Evolutionary conservation across 30 jellyfish, hydroid and myxozoan genomes (phyloP).

Genomic region (Turritopsis dohrnii): DNA sequence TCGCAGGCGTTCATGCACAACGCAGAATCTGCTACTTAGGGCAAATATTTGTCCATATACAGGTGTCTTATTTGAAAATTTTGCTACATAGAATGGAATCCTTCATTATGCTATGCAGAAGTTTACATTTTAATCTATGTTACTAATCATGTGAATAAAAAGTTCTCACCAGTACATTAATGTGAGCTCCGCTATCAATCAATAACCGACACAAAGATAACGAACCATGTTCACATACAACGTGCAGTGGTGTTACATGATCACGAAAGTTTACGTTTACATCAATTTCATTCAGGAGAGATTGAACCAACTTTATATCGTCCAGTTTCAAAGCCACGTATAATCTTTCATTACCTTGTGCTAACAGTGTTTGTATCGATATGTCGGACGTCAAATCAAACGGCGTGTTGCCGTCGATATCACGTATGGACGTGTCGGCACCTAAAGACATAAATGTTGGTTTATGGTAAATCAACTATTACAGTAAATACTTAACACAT

Average conservation of each 20-base stretch:
- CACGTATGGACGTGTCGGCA: constrained; percentile 51
- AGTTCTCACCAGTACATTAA: constrained; percentile 47
- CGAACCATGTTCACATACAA: constrained; percentile 47
- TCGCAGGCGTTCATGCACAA: too few relatives aligned
- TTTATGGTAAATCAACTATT: too few relatives aligned
- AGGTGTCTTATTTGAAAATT: too few relatives aligned
- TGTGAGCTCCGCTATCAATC: constrained; percentile 44
- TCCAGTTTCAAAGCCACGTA: constrained; percentile 54
- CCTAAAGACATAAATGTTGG: constrained; percentile 28
- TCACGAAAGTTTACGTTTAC: constrained; percentile 36
- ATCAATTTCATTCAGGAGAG: constrained; percentile 16
- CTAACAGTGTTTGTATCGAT: constrained; percentile 46
- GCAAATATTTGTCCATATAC: too few relatives aligned
- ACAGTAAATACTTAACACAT: too few relatives aligned
- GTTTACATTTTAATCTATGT: too few relatives aligned
- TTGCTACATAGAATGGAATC: too few relatives aligned
- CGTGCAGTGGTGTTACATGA: constrained; percentile 56
- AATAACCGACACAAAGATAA: constrained; percentile 34
- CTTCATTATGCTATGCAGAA: too few relatives aligned
- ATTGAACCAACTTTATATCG: constrained; percentile 17
- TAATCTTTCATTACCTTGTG: constrained; percentile 43
- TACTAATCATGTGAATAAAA: too few relatives aligned
- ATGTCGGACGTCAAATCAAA: constrained; percentile 50
- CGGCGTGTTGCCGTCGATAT: constrained; percentile 49
- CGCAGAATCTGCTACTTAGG: too few relatives aligned